Conservation (phyloP, 2,113 vertebrate genomes). For the Semnornis frantzii region DNA sequence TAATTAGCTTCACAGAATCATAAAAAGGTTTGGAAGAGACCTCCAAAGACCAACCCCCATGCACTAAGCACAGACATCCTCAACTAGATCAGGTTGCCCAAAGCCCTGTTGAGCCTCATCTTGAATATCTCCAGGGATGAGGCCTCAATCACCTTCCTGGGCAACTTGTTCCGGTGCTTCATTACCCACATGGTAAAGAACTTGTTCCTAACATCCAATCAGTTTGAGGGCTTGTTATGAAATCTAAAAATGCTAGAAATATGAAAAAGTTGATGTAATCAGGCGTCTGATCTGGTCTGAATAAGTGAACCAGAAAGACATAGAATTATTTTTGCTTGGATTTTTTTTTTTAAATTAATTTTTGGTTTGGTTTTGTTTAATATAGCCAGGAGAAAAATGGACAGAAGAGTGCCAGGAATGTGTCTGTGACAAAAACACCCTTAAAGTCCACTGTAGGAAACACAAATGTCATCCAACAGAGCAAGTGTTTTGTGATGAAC, state of each 20-base stretch:
- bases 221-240: not conserved
- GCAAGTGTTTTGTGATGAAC: slow-evolving; percentile 22
- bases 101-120: too few species aligned
- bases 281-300: not conserved
- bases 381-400: slow-evolving; percentile 70
- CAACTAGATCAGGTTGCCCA: too few species aligned
- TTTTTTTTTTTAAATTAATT: not conserved
- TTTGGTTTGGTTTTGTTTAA: not conserved
- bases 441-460: slow-evolving; percentile 38
- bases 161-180: too few species aligned
- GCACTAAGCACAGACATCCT: too few species aligned
- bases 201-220: too few species aligned
- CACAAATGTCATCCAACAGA: slow-evolving; percentile 18
- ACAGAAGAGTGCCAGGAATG: slow-evolving; percentile 67
- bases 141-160: too few species aligned
- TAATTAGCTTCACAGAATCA: not conserved
- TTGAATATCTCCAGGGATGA: too few species aligned
- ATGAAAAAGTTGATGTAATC: not conserved
- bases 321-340: not conserved
- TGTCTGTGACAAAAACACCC: slow-evolving; percentile 52
- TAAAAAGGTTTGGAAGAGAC: too few species aligned
- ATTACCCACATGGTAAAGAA: too few species aligned
- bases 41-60: too few species aligned
- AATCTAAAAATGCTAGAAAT: not conserved
- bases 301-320: not conserved